phyloP scores from a whole-genome alignment of 2,113 vertebrate genomes.

The Choloepus hoffmanni region DNA sequence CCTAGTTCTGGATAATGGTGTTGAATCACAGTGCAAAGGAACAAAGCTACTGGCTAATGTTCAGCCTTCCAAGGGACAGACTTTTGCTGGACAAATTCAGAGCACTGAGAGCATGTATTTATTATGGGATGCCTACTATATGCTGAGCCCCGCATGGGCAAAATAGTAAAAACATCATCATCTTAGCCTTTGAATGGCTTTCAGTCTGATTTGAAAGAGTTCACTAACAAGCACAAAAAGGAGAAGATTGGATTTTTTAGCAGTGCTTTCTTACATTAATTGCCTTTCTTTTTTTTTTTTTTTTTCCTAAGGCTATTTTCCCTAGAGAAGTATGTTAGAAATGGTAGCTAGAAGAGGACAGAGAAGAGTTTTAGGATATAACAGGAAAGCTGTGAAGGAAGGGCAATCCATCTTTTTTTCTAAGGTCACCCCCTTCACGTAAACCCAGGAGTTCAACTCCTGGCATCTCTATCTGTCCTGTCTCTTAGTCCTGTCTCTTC shows the following conservation, averaged over 20 bases:
- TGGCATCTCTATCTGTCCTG: not conserved
- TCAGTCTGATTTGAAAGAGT: not conserved
- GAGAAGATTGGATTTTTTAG: not conserved
- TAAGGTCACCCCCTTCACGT: too few relatives aligned
- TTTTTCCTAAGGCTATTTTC: not conserved
- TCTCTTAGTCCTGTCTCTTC: not conserved
- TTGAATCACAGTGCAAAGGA: not conserved
- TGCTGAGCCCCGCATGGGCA: not conserved
- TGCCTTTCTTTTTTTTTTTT: not conserved
- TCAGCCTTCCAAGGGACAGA: not conserved
- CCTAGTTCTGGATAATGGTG: not conserved
- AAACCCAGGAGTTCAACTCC: not conserved
- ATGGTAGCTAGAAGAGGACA: not conserved
- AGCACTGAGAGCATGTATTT: not conserved
- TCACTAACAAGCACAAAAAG: not conserved
- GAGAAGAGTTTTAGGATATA: not conserved
- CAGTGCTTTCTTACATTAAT: not conserved
- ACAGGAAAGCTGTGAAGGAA: not conserved
- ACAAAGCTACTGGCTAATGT: not conserved
- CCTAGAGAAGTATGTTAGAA: not conserved
- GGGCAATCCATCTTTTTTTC: not conserved
- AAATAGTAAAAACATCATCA: too few relatives aligned
- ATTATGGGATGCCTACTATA: not conserved
- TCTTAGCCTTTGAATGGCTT: not conserved
- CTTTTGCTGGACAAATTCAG: not conserved